Evolutionary conservation across 2,888 invertebrate species (phyloP).

Genomic region (Cepaea hortensis): DNA sequence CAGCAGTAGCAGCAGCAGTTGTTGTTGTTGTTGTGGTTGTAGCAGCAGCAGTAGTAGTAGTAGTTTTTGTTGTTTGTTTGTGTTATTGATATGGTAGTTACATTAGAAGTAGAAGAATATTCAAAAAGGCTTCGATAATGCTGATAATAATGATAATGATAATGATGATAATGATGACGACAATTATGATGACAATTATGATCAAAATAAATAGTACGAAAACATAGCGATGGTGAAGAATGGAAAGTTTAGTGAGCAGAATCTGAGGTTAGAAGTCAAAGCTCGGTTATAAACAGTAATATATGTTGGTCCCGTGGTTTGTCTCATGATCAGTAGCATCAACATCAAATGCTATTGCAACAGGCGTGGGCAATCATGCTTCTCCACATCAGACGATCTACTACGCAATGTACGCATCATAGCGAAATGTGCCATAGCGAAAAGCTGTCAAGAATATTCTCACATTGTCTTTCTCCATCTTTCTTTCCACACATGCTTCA

Average conservation of each 20-base stretch:
- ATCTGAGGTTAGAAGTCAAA: no score
- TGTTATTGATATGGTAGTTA: neutral
- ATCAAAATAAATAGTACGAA: neutral
- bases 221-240: neutral
- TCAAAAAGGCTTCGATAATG: neutral
- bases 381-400: no score
- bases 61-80: neutral
- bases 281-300: no score
- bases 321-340: no score
- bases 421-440: no score
- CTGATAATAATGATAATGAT: neutral
- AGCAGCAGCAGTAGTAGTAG: neutral
- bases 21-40: neutral
- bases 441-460: neutral
- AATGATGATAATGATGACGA: neutral
- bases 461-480: no score
- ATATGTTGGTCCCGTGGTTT: no score
- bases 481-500: no score
- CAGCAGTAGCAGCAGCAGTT: neutral
- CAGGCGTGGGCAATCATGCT: no score
- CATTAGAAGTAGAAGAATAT: neutral
- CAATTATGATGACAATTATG: neutral
- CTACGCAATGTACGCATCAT: no score
- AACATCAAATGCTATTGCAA: no score
- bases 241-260: no score